Conservation (phyloP, 2,797 vertebrate genomes). For the Etheostoma nigrum region DNA sequence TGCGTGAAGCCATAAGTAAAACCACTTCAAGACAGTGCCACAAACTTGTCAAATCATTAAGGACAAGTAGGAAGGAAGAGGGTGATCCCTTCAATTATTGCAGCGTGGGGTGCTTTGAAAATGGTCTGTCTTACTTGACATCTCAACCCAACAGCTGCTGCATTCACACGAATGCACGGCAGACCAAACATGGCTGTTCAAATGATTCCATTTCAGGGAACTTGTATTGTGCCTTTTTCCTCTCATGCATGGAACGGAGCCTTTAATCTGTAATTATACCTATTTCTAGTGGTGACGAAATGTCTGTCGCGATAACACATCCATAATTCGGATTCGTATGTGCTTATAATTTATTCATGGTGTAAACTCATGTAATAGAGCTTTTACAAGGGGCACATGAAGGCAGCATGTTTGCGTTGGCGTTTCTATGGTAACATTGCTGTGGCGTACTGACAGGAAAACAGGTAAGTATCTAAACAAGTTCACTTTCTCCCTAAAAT, state of each 20-base stretch:
- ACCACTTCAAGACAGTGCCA: no score
- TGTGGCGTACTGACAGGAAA: not conserved
- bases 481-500: not conserved
- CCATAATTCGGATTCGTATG: no score
- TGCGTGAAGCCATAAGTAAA: no score
- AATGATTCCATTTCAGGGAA: no score
- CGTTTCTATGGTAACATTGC: conserved; percentile 54
- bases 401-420: conserved; percentile 30
- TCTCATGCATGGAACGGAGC: not conserved
- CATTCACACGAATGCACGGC: not conserved
- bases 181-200: no score
- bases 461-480: conserved; percentile 21
- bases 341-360: not conserved
- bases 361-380: not conserved
- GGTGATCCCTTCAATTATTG: fast-evolving
- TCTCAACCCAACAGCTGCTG: not conserved
- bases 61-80: not conserved
- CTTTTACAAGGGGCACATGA: conserved; percentile 2
- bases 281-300: not conserved
- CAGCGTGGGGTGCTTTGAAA: not conserved
- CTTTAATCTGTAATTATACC: no score
- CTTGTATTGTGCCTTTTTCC: not conserved
- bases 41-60: no score
- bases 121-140: no score
- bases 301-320: not conserved